Evolutionary conservation across 2,797 vertebrate species (phyloP), one percentile per base, ranked within the genome.

Genomic region (Simalia tracyae): DNA sequence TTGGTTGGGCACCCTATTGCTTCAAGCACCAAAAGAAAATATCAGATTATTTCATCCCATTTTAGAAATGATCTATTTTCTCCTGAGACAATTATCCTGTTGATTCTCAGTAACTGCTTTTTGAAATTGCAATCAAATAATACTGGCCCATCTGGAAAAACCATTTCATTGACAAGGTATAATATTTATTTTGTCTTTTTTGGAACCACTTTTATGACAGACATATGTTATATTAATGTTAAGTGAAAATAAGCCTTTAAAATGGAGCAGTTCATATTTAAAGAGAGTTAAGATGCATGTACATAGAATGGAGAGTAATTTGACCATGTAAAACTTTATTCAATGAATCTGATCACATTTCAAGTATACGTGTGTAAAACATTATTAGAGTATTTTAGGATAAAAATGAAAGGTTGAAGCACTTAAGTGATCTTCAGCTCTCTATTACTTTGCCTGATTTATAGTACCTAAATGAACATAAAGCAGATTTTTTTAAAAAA

Each of bases 321-420:
- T 91, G 91, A 63, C 0, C 76, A 89, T 81, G 89, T 91, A 89
- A 91, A 94, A 91, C 63, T 87, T 87, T 68, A 5, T 94, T 92
- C 92, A 91, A 28, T 91, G 89, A 94, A 94, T 86, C 95, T 89
- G 95, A 94, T 94, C 94, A 24, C 92, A 90, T 95, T 95, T 96
- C 95, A 22, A 28, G 90, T 94, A 91, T 89, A 61, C 95, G 0
- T 93, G 91, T 94, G 95, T 95, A 94, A 95, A 93, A 72, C 36
- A 95, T 3, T 95, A 94, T 96, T 95, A 95, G 12, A 95, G 92
- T 93, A 76, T 72, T 94, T 95, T 95, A 88, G 95, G 96, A 95
- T 94, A 95, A 96, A 96, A 96, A 96, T 0, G 90, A 95, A 89
- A 87, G 93, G 92, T 92, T 0, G 4, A 87, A 92, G 94, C 92